Base-by-base conservation (phyloP, 2,888 invertebrate species). In the Rhamnusium bicolor region DNA sequence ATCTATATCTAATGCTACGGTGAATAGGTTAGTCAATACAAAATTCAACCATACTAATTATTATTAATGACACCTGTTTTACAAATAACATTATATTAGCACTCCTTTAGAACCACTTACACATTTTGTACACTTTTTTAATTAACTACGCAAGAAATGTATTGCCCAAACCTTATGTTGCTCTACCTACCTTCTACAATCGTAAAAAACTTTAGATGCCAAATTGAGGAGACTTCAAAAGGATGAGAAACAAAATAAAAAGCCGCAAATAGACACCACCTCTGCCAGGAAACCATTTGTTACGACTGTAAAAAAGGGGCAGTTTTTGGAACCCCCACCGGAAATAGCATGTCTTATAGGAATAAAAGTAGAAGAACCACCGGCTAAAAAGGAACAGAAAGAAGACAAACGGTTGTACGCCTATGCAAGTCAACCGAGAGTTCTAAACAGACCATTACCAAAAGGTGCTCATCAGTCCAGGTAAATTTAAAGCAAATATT, bases 221-320 rank as follows among this genome's bases (percentile, higher is more conserved):
- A 94, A 94, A 85, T 88, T 95, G 72, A 90, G 92, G 40, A 91
- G 92, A 71, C 89, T 95, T 63, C 93, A 94, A 86, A 92, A 92
- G 73, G 91, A 91, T 79, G 91, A 92, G 56, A 85, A 86, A 61
- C 83, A 83, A 65, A 72, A 75, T 62, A 80, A 80, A 80, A 81
- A 69, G 69, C 78, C 65, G 72, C 77, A 74, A 79, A 53, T 79
- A 60, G 79, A 81, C 58, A 71, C 73, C 8, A 60, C 68, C n/a
- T 62, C 74, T n/a, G 80, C 78, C 27, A 84, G 84, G 47, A 90
- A 89, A 72, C 91, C 94, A 8, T 96, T 96, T 84, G 92, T 95
- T 77, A 95, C 95, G 8, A 95, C 95, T 0, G 96, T 96, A 53
- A 94, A 93, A 81, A 92, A 91, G 65, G 96, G 96, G 1, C 92